A percentile compares a stretch with the other conserved stretches of the same genome.
Evolutionary conservation across 2,888 invertebrate genomes (phyloP).

Genomic region (Aleiodes testaceus): DNA sequence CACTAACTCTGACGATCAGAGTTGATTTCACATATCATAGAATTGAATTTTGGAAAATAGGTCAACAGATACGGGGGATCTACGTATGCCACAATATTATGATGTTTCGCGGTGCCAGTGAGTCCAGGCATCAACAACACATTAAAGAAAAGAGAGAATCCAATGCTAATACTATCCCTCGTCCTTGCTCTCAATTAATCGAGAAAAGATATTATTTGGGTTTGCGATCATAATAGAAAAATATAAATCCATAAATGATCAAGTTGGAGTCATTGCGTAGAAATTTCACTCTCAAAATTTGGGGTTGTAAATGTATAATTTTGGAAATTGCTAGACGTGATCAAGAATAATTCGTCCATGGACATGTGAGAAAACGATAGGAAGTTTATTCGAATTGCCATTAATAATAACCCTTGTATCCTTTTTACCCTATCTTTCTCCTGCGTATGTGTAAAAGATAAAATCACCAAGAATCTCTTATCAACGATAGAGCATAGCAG

Average conservation of each 20-base stretch:
- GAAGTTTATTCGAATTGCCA: neutral
- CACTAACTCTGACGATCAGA: no score
- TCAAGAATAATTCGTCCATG: constrained; percentile 11
- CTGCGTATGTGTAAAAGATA: neutral
- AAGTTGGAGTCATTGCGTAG: neutral
- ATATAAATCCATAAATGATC: neutral
- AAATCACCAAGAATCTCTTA: constrained; percentile 17
- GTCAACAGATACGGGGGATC: constrained; percentile 1
- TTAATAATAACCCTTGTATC: no score
- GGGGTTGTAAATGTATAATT: constrained; percentile 42
- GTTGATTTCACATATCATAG: neutral
- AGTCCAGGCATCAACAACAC: neutral
- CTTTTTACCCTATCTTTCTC: neutral
- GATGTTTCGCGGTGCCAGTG: constrained; percentile 24
- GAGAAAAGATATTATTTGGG: neutral
- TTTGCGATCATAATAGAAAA: neutral
- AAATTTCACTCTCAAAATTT: neutral
- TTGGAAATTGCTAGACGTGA: constrained; percentile 44
- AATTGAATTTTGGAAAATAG: neutral
- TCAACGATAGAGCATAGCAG: constrained; percentile 11
- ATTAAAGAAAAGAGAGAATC: neutral
- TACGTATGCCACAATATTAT: neutral
- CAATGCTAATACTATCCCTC: neutral
- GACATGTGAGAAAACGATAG: neutral
- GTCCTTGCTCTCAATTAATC: constrained; percentile 31